Percentiles rank a stretch among this genome's conserved stretches.
Conservation (phyloP, 1,140 invertebrate genomes). For the Drosophila busckii region DNA sequence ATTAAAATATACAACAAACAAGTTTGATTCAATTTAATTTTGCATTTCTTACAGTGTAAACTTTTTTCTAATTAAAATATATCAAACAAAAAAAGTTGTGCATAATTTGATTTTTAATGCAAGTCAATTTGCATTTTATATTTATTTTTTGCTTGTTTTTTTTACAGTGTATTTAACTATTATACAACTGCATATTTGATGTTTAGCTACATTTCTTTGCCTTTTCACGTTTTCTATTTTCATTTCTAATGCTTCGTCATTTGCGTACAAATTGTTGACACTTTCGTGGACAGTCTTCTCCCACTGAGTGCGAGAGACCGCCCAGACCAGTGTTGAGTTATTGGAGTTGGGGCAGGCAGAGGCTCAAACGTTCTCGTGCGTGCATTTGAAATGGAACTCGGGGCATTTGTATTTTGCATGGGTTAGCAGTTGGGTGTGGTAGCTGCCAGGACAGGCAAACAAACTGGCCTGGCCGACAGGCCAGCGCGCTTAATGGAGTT, state of each 20-base stretch:
- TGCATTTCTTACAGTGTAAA: not conserved
- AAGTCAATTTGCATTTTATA: conserved; percentile 13
- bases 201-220: conserved; percentile 12
- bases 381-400: conserved; percentile 48
- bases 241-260: conserved; percentile 36
- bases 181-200: conserved; percentile 23
- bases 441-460: conserved; percentile 10
- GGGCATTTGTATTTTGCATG: conserved; percentile 48
- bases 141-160: too few relatives aligned
- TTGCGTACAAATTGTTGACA: conserved; percentile 63
- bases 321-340: too few relatives aligned
- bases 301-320: too few relatives aligned
- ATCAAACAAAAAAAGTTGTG: too few relatives aligned
- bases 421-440: not conserved
- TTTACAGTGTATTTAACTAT: conserved; percentile 15
- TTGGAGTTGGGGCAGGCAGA: not conserved
- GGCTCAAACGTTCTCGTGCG: conserved; percentile 47
- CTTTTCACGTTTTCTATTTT: conserved; percentile 33
- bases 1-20: too few relatives aligned
- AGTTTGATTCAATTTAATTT: not conserved
- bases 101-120: too few relatives aligned
- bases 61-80: not conserved
- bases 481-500: conserved; percentile 62
- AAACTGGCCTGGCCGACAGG: conserved; percentile 26
- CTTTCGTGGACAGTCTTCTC: conserved; percentile 39